Evolutionary conservation across 37 sponge, comb jelly and placozoan genomes (phyloP), one percentile per base, ranked within the genome.

Genomic region (Bolinopsis microptera): DNA sequence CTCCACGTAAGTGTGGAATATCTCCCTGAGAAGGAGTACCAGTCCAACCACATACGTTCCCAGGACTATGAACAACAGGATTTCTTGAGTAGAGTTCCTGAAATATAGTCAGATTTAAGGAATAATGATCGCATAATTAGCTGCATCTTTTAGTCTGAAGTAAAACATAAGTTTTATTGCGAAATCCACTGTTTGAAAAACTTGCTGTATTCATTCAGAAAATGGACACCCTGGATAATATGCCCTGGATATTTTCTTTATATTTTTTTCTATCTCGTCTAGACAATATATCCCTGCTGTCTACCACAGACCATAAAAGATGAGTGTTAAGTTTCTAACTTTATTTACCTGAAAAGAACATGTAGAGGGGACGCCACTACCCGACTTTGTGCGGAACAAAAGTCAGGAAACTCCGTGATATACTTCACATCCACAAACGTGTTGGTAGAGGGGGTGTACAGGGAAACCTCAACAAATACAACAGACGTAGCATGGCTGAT

Each of bases 351-450:
- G 90, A 86, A 86, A 8, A 86, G 30, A 1, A 86, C 48, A 26
- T 86, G 90, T 13, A 86, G 90, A 16, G 90, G 90, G 26, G 90
- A 16, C 9, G 39, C 36, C 8, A 34, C 41, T 25, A 86, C 61
- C 0, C 38, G 8, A 24, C 30, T 86, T 38, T 86, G 90, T 27
- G 35, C 61, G 8, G 34, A 28, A 26, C 61, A 86, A 48, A 86
- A 86, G 18, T 41, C 61, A 3, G 90, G 35, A 30, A 86, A 86
- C 90, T 86, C 90, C 2, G 61, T 24, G 61, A 86, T 39, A 30
- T 33, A 86, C 61, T 86, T 86, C 28, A 86, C 90, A 86, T 86
- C 90, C 48, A 86, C 90, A 30, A 86, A 86, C 1, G 90, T 86
- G 61, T 86, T 86, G 41, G 90, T 86, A n/a, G 41, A 41, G 3